Percentiles rank a stretch among this genome's conserved stretches.
These are phyloP conservation scores for Myathropa florea DNA, from an alignment of 2,888 invertebrate genomes.

Conservation along the genomic window DNA sequence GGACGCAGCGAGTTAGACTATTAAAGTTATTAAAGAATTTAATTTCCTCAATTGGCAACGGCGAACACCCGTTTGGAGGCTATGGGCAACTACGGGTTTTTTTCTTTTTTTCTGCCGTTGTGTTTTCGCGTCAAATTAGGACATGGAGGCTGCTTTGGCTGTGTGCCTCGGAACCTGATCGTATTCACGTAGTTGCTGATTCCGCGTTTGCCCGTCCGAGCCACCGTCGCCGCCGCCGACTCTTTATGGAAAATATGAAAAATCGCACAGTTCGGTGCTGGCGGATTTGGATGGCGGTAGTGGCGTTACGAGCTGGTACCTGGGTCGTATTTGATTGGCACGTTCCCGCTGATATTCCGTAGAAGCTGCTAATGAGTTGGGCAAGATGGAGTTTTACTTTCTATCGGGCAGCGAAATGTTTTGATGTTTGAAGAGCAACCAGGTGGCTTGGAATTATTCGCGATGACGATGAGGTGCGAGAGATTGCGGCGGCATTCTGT, in stretches of 20 bases:
- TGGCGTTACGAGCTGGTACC: background rate
- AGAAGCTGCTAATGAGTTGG: constrained; percentile 32
- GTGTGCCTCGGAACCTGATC: constrained; percentile 44
- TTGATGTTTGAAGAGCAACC: background rate
- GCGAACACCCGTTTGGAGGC: constrained; percentile 46
- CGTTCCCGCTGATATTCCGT: constrained; percentile 9
- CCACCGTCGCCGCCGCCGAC: background rate
- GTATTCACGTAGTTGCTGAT: constrained; percentile 53
- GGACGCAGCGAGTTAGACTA: constrained; percentile 59
- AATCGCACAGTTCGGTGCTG: constrained; percentile 1
- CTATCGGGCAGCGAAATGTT: background rate
- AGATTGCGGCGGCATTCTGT: no score
- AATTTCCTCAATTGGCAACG: constrained; percentile 65
- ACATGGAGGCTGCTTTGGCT: constrained; percentile 31
- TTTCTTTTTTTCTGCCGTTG: constrained; percentile 22
- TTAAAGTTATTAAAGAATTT: constrained; percentile 69
- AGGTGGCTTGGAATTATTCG: no score
- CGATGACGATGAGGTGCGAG: no score
- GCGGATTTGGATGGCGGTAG: background rate
- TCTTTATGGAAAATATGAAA: constrained; percentile 38
- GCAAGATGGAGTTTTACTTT: constrained; percentile 43
- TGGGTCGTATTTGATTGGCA: constrained; percentile 7
- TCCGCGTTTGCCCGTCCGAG: constrained; percentile 20
- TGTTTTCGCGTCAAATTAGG: constrained; percentile 53
- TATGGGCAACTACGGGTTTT: constrained; percentile 44